phyloP scores from a whole-genome alignment of 2,888 invertebrate genomes.

The Papilio gigon region DNA sequence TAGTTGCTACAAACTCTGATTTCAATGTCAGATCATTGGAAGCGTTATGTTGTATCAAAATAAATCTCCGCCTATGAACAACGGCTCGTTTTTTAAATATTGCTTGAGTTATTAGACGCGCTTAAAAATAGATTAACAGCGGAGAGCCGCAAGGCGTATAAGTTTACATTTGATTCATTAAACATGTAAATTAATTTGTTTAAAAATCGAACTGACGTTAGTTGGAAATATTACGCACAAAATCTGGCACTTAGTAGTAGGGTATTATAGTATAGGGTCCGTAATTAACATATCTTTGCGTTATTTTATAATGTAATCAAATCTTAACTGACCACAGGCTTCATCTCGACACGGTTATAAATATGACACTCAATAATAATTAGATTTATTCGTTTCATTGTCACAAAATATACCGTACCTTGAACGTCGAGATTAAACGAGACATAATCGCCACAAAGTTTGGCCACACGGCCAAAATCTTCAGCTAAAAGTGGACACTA shows the following conservation, averaged over 20 bases:
- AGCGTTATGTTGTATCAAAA: slow-evolving; percentile 48
- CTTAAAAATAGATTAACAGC: slow-evolving; percentile 25
- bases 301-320: too few species aligned
- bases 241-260: too few species aligned
- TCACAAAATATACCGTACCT: slow-evolving; percentile 52
- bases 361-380: slow-evolving; percentile 49
- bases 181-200: slow-evolving; percentile 8
- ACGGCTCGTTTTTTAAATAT: slow-evolving; percentile 23
- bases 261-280: too few species aligned
- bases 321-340: neutral
- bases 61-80: slow-evolving; percentile 44
- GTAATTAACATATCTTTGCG: too few species aligned
- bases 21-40: slow-evolving; percentile 51
- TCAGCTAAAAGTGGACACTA: slow-evolving; percentile 78
- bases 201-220: too few species aligned
- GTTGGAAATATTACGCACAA: neutral
- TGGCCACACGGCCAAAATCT: slow-evolving; percentile 74
- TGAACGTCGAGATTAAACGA: slow-evolving; percentile 59
- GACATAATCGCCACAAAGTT: slow-evolving; percentile 59
- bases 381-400: slow-evolving; percentile 51
- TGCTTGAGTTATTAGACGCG: slow-evolving; percentile 29
- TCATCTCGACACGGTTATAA: neutral
- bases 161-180: slow-evolving; percentile 10
- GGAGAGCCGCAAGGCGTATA: slow-evolving; percentile 5
- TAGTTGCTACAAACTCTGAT: slow-evolving; percentile 43